Evolutionary conservation across 1,140 invertebrate species (phyloP), one percentile per base, ranked within the genome.

Genomic region (Ceratina australensis): DNA sequence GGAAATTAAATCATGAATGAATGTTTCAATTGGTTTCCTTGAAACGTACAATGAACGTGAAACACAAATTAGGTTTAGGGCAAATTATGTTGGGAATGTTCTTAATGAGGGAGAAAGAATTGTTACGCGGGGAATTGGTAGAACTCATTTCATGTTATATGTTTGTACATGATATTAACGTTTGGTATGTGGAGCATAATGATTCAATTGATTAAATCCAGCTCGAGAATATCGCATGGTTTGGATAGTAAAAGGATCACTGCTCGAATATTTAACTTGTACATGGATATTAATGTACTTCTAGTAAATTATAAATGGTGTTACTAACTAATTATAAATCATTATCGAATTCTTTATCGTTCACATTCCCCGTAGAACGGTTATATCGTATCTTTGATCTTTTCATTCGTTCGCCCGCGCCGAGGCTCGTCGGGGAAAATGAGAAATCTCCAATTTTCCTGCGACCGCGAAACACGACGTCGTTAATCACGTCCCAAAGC

Each of bases 191-290:
- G 33, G 22, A n/a, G 47, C 50, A 52, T 50, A 67, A 67, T 67
- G 65, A 42, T 67, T 67, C 24, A 67, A 67, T 50, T 52, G 65
- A 67, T 67, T 47, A 26, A 67, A 26, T 50, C 65, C n/a, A 50
- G 12, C 50, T 50, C 22, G 16, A 52, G 10, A 50, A 16, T 8
- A 10, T 10, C 33, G 28, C 5, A 3, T 33, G 8, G 33, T 42
- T 42, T 10, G 10, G 10, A 42, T 42, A 10, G 33, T 8, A 42
- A 42, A 42, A 42, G 33, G 33, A 42, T 42, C 10, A 42, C 33
- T 42, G 33, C 33, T 5, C 33, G 33, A 42, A 42, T 42, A 42
- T 42, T 42, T 42, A 42, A 2, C 5, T 42, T 42, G 33, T 10
- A 10, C 2, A 42, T 0, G 33, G 33, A 7, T 42, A 42, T 7